A percentile compares a stretch with the other conserved stretches of the same genome.
These are phyloP conservation scores for Nasonia oneida DNA, from an alignment of 2,888 invertebrate species.

Conservation along the genomic window DNA sequence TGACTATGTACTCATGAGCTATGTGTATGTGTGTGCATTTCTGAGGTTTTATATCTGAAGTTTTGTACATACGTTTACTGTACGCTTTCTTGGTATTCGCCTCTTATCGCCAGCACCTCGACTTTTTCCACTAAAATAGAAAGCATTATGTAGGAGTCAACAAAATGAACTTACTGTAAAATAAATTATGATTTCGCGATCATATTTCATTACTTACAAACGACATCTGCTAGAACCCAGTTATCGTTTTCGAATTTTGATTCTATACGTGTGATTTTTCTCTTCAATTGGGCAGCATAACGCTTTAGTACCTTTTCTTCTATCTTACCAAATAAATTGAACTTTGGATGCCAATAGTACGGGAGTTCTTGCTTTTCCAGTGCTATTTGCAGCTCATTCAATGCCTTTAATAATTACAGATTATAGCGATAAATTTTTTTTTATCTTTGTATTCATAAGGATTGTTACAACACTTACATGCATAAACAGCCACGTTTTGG, in stretches of 20 bases:
- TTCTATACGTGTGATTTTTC: slow-evolving; percentile 64
- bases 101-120: no score
- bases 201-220: slow-evolving; percentile 53
- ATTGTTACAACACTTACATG: slow-evolving; percentile 63
- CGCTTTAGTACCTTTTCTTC: not conserved
- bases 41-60: no score
- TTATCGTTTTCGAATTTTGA: slow-evolving; percentile 65
- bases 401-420: slow-evolving; percentile 71
- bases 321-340: slow-evolving; percentile 78
- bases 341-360: slow-evolving; percentile 80
- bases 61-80: no score
- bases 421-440: not conserved
- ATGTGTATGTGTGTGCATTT: no score
- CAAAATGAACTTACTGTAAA: no score
- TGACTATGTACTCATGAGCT: no score
- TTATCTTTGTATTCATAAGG: not conserved
- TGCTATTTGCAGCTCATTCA: slow-evolving; percentile 76
- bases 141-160: no score
- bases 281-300: slow-evolving; percentile 61
- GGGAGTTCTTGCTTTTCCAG: slow-evolving; percentile 74
- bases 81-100: no score
- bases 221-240: slow-evolving; percentile 64
- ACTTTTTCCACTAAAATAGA: no score
- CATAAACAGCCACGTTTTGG: slow-evolving; percentile 65
- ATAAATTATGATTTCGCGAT: no score